Percentiles rank a stretch among this genome's conserved stretches.
phyloP scores from a whole-genome alignment of 2,797 vertebrate genomes.

The Naso thynnoides region DNA sequence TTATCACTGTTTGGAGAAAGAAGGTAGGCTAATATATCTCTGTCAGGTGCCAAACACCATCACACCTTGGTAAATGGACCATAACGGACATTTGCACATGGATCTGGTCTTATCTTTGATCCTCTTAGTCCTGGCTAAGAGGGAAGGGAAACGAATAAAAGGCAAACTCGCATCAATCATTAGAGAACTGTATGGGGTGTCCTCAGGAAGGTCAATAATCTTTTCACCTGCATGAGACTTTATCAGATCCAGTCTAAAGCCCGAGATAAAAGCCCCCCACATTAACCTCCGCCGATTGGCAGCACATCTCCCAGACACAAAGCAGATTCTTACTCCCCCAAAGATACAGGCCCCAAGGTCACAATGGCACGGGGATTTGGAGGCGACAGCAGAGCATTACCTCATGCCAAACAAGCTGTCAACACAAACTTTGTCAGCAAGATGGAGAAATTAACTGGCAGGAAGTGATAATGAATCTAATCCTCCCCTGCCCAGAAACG shows the following conservation, averaged over 20 bases:
- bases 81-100: constrained; percentile 85
- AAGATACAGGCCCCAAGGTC: constrained; percentile 94
- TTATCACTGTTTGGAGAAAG: constrained; percentile 79
- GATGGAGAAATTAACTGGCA: constrained; percentile 94
- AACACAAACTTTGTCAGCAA: constrained; percentile 95
- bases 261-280: constrained; percentile 92
- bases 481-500: constrained; percentile 66
- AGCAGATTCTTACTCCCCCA: constrained; percentile 88
- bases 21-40: constrained; percentile 78
- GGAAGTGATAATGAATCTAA: constrained; percentile 93
- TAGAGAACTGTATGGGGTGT: constrained; percentile 94
- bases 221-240: constrained; percentile 97
- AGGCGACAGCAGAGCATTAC: constrained; percentile 90
- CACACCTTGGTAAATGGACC: constrained; percentile 85
- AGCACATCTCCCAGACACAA: constrained; percentile 92
- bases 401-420: constrained; percentile 95
- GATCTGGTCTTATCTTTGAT: constrained; percentile 82
- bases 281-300: constrained; percentile 93
- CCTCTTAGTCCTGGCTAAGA: constrained; percentile 81
- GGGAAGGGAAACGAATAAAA: constrained; percentile 89
- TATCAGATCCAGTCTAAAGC: constrained; percentile 97
- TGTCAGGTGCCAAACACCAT: constrained; percentile 80
- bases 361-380: constrained; percentile 88
- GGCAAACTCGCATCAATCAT: constrained; percentile 97
- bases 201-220: constrained; percentile 98